Conservation (phyloP, 2,797 vertebrate species). For the Eurystomus glaucurus region DNA sequence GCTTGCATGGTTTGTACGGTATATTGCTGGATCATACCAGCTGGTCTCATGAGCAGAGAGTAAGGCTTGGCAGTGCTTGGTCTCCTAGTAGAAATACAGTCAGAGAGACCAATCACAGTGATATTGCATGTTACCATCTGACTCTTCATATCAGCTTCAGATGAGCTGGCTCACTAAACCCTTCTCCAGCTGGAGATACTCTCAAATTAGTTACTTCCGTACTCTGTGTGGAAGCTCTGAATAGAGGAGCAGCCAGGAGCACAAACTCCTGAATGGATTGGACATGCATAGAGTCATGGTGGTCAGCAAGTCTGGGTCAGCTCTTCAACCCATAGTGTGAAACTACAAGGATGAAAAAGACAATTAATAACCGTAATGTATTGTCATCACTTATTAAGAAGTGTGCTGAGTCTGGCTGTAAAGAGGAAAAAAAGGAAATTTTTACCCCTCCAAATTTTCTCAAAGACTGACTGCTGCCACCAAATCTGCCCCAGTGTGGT, state of each 20-base stretch:
- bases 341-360: background rate
- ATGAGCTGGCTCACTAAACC: background rate
- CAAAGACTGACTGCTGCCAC: background rate
- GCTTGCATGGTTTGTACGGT: background rate
- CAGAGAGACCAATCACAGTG: background rate
- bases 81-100: background rate
- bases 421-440: background rate
- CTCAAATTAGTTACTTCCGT: background rate
- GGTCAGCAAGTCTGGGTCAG: background rate
- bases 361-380: rapidly evolving
- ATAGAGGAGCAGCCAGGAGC: background rate
- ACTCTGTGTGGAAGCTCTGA: background rate
- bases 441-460: background rate
- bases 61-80: background rate
- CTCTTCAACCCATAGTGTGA: background rate
- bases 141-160: background rate
- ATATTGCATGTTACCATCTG: background rate
- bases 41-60: background rate
- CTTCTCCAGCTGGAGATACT: background rate
- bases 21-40: background rate
- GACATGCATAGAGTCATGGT: background rate
- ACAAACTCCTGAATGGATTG: background rate
- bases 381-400: background rate
- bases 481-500: background rate
- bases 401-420: rapidly evolving